Evolutionary conservation across 2,797 vertebrate species (phyloP), one percentile per base, ranked within the genome.

Genomic region (Chelmon rostratus): DNA sequence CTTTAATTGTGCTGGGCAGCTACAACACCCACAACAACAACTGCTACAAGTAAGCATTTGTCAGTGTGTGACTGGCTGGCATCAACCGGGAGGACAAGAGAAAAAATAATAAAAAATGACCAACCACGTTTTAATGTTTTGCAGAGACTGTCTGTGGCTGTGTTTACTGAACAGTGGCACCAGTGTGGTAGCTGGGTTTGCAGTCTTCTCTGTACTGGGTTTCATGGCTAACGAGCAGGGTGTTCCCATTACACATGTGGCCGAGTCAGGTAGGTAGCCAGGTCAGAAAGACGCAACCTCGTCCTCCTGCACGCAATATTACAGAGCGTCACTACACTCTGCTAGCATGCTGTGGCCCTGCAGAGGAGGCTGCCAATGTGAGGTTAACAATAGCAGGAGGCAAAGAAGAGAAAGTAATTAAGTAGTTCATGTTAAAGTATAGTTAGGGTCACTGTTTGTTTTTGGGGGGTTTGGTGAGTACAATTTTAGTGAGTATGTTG

Each of bases 201-300:
- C 94, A 0, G 95, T 96, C 31, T 96, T 96, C 88, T 96, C 96
- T 0, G 95, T 96, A 61, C 84, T 96, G 63, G 95, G 95, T n/a
- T 96, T 96, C 86, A 96, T 96, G 95, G 92, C 95, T 35, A 88
- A 94, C 4, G 78, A 94, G 82, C 95, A 95, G 68, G 93, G 93
- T 0, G 81, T 90, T 62, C 86, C 95, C 25, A 93, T 96, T 16
- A 85, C 86, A n/a, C 84, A 93, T 5, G 96, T 96, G 73, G 95
- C 96, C 0, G 95, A 96, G 76, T 95, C 95, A 88, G 96, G 95
- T 96, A 28, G 3, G 44, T 38, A 23, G 40, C 6, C 18, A 8
- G 21, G 12, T 49, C 19, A 61, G 25, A 58, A 12, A 54, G 23
- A 52, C 23, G 19, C 1, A 47, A 2, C 1, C 4, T 53, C 1